Base-by-base conservation (phyloP, 2,888 invertebrate species). In the Hofmannophila pseudospretella region DNA sequence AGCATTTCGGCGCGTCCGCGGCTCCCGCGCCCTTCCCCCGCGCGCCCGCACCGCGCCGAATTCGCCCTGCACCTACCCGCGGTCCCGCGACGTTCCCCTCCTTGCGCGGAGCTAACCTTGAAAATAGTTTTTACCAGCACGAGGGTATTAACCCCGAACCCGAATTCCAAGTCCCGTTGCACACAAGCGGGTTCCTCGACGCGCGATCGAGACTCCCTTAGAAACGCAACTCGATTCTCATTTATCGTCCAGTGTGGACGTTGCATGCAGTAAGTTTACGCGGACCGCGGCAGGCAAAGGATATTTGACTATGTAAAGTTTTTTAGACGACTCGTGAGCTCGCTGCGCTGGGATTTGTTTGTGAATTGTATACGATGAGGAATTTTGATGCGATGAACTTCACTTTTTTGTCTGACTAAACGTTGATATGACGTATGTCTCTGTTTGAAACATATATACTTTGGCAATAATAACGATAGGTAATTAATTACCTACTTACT, bases 111-210 rank as follows among this genome's bases (percentile, higher is more conserved):
- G 66, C 77, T 85, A 86, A 85, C 86, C 86, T 86, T 86, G 86
- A 86, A 86, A 84, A 84, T 82, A 84, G 86, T 86, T 86, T 85
- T 84, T 85, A 86, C 84, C 75, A 76, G 69, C 77, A 58, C 53
- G 81, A 86, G 86, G 86, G 86, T 86, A 86, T 86, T 86, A 84
- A 86, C 86, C 86, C 84, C 84, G 73, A 77, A 78, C 79, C 84
- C 82, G 67, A 82, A 86, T 84, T 81, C 81, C 78, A 67, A 64
- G 70, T 69, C 65, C 60, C 60, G 74, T 55, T 63, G 56, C 78
- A 84, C 84, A 84, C 84, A 61, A 58, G 61, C 57, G 60, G 61
- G 57, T 71, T 74, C 62, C 58, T 61, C 44, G 42, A 45, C 41
- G 45, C 47, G 41, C 65, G 47, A 45, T 47, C 43, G 39, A 63